Percentiles rank a stretch among this genome's conserved stretches.
Conservation (phyloP, 2,113 vertebrate species). For the Stegastes partitus region DNA sequence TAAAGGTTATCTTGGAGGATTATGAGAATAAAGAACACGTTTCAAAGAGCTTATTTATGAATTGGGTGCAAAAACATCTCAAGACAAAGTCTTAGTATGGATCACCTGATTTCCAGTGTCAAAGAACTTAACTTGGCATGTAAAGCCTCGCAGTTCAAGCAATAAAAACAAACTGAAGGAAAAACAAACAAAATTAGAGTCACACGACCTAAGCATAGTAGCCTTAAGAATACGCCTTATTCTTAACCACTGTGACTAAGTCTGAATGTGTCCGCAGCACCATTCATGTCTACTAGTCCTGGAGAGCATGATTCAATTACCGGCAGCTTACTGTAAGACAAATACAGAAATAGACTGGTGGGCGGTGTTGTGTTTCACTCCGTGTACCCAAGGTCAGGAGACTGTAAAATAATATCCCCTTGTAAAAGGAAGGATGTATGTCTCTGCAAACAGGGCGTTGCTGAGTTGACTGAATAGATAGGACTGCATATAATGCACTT, state of each 20-base stretch:
- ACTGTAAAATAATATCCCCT: slow-evolving; percentile 79
- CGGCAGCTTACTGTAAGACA: slow-evolving; percentile 82
- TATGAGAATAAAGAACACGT: slow-evolving; percentile 21
- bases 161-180: slow-evolving; percentile 46
- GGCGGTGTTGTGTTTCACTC: slow-evolving; percentile 83
- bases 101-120: slow-evolving; percentile 43
- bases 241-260: slow-evolving; percentile 60
- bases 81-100: slow-evolving; percentile 23
- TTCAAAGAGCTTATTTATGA: slow-evolving; percentile 28
- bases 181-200: slow-evolving; percentile 58
- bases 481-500: slow-evolving; percentile 41
- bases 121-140: background rate
- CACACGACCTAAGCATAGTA: slow-evolving; percentile 48
- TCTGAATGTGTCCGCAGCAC: slow-evolving; percentile 58
- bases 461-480: slow-evolving; percentile 63
- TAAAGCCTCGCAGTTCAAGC: slow-evolving; percentile 31
- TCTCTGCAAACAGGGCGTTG: slow-evolving; percentile 74
- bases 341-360: slow-evolving; percentile 82
- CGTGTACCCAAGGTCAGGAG: slow-evolving; percentile 85
- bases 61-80: slow-evolving; percentile 9
- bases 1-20: slow-evolving; percentile 23
- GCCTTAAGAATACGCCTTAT: slow-evolving; percentile 54
- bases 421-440: slow-evolving; percentile 74
- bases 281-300: slow-evolving; percentile 67
- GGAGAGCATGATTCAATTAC: slow-evolving; percentile 75